Percentiles rank a stretch among this genome's conserved stretches.
Evolutionary conservation across 2,888 invertebrate genomes (phyloP).

Genomic region (Drosophila ochracea): DNA sequence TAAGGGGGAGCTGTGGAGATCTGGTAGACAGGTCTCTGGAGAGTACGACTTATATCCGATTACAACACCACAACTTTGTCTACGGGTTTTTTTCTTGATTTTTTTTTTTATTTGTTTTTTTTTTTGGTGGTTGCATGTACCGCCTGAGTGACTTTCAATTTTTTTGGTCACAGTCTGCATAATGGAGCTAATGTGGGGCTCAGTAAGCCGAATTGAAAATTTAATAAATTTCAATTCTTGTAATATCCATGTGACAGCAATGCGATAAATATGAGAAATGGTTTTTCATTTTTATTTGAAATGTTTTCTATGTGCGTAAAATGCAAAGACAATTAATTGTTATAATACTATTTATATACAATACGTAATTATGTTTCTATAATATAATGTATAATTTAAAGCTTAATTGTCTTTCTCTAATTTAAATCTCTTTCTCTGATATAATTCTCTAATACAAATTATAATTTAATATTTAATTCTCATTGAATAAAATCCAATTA

Average conservation of each 20-base stretch:
- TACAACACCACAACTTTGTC: slow-evolving; percentile 71
- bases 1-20: neutral
- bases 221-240: slow-evolving; percentile 47
- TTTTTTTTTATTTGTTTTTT: slow-evolving; percentile 15
- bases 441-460: neutral
- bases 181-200: slow-evolving; percentile 53
- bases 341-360: neutral
- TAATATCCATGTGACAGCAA: slow-evolving; percentile 24
- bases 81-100: slow-evolving; percentile 16
- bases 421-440: neutral
- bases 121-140: slow-evolving; percentile 49
- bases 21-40: slow-evolving; percentile 54
- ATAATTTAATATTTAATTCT: neutral
- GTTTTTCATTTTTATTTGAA: neutral
- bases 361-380: neutral
- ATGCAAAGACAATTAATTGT: neutral
- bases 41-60: slow-evolving; percentile 76
- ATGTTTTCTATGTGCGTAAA: neutral
- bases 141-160: slow-evolving; percentile 12
- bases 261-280: neutral
- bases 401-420: neutral
- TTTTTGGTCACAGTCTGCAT: slow-evolving; percentile 31
- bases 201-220: slow-evolving; percentile 48
- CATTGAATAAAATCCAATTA: neutral
- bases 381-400: neutral